Evolutionary conservation across 1,140 invertebrate species (phyloP).

Genomic region (Prorops nasuta): DNA sequence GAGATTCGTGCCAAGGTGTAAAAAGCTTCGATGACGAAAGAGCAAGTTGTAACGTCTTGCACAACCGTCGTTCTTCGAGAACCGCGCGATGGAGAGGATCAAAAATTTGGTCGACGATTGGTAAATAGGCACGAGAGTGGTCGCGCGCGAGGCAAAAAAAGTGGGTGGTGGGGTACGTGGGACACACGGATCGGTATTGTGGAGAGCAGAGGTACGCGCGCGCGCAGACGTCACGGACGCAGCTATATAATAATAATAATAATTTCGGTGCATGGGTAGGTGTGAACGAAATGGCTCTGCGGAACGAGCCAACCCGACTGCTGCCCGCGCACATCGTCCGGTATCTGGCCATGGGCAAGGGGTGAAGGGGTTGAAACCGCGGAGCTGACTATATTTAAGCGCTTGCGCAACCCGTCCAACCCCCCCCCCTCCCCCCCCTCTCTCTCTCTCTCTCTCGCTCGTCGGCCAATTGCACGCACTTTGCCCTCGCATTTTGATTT

Average conservation of each 20-base stretch:
- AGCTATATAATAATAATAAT: constrained; percentile 49
- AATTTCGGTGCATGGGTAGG: constrained; percentile 48
- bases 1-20: no score
- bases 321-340: no score
- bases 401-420: background rate
- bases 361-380: constrained; percentile 4
- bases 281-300: constrained; percentile 41
- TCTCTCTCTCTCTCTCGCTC: constrained; percentile 13
- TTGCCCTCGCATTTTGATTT: constrained; percentile 2
- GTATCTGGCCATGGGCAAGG: background rate
- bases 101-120: no score
- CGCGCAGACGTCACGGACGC: constrained; percentile 39
- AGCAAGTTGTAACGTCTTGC: no score
- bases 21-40: no score
- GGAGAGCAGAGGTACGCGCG: constrained; percentile 8
- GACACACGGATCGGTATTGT: no score
- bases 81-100: no score
- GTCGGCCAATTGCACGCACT: constrained; percentile 3
- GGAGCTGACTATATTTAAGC: constrained; percentile 7
- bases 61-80: no score
- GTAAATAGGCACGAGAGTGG: no score
- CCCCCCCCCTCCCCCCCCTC: background rate
- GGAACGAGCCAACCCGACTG: no score
- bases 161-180: constrained; percentile 11
- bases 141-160: no score